Evolutionary conservation across 2,113 vertebrate species (phyloP).

Genomic region (Gadus chalcogrammus): DNA sequence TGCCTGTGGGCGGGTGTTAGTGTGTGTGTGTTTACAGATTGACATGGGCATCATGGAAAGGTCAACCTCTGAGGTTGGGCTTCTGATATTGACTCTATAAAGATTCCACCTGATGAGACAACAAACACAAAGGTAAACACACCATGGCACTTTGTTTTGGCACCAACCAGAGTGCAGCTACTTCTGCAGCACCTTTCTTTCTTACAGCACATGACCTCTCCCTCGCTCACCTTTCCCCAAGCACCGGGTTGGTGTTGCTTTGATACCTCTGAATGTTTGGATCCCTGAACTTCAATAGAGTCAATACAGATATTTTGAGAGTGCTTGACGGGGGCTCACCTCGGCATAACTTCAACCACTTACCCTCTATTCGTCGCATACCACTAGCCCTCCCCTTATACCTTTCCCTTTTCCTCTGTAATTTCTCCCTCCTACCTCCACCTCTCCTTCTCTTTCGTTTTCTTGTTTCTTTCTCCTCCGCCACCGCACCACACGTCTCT

Average conservation of each 20-base stretch:
- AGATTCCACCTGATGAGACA: conserved; percentile 55
- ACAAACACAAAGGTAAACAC: conserved; percentile 7
- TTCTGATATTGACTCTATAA: conserved; percentile 63
- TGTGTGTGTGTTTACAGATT: conserved; percentile 2
- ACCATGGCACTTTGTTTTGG: conserved; percentile 9
- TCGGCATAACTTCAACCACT: not conserved
- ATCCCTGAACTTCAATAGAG: no score
- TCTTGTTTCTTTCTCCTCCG: conserved; percentile 3
- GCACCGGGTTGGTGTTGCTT: not conserved
- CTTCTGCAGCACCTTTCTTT: not conserved
- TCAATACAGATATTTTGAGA: no score
- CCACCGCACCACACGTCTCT: conserved; percentile 1
- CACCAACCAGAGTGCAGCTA: not conserved
- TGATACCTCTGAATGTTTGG: no score
- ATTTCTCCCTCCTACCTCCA: not conserved
- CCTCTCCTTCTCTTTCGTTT: conserved; percentile 10
- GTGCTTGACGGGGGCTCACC: not conserved
- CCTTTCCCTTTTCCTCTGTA: conserved; percentile 13
- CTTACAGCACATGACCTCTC: no score
- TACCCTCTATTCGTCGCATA: not conserved
- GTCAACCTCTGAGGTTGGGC: conserved; percentile 62
- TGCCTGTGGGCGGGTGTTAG: conserved; percentile 26
- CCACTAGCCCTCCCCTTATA: not conserved
- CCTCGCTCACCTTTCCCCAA: not conserved
- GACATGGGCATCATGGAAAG: conserved; percentile 53